phyloP scores from a whole-genome alignment of 2,888 invertebrate genomes.

The Nowickia ferox region DNA sequence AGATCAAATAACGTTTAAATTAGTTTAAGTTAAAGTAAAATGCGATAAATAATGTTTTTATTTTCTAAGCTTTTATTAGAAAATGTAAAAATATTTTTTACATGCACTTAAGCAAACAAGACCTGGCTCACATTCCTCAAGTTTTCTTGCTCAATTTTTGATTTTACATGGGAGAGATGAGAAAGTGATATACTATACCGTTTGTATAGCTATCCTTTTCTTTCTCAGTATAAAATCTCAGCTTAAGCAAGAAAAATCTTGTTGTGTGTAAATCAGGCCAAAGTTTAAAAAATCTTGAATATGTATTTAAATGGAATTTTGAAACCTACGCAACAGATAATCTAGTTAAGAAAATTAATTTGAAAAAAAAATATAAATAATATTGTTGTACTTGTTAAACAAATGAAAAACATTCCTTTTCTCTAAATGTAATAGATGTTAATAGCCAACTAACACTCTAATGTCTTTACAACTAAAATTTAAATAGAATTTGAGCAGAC shows the following conservation, averaged over 20 bases:
- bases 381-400: slow-evolving; percentile 47
- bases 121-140: too few species aligned
- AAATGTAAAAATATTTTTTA: slow-evolving; percentile 44
- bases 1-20: slow-evolving; percentile 44
- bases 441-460: not conserved
- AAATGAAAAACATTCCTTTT: slow-evolving; percentile 66
- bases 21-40: slow-evolving; percentile 57
- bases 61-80: slow-evolving; percentile 69
- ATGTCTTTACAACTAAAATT: slow-evolving; percentile 3
- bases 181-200: too few species aligned
- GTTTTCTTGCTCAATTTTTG: too few species aligned
- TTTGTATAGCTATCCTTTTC: too few species aligned
- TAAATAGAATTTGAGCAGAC: slow-evolving; percentile 10
- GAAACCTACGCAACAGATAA: slow-evolving; percentile 14
- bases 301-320: slow-evolving; percentile 71
- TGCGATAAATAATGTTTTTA: slow-evolving; percentile 56
- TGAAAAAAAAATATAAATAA: slow-evolving; percentile 13
- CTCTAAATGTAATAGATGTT: slow-evolving; percentile 56
- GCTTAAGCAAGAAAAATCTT: too few species aligned
- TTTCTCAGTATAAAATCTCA: too few species aligned
- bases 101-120: slow-evolving; percentile 4
- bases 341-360: not conserved
- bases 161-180: too few species aligned
- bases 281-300: slow-evolving; percentile 41
- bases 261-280: too few species aligned